Evolutionary conservation across 1,140 invertebrate genomes (phyloP), one percentile per base, ranked within the genome.

Genomic region (Drosophila pseudoobscura): DNA sequence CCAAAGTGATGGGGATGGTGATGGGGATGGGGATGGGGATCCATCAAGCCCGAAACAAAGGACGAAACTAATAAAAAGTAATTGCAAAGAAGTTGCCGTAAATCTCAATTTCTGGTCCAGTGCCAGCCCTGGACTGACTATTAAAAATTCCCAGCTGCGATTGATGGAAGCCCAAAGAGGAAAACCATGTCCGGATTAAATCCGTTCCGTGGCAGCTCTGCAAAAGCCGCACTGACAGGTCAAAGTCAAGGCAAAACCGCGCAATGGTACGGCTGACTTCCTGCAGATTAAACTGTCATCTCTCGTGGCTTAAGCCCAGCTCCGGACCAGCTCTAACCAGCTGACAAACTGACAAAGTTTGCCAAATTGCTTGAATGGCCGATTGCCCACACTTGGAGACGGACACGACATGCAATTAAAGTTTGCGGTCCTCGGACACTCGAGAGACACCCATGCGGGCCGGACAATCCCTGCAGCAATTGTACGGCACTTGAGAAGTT

Each of bases 401-500:
- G 24, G 24, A 26, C 24, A 44, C 46, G 68, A 60, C 75, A 65
- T 61, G 75, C 74, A 78, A 78, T 78, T 78, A 78, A 77, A 78
- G 58, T 77, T 77, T 77, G 66, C 45, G 74, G 75, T 61, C 17
- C 41, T 41, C 20, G 47, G 52, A 58, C 47, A 68, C 63, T 69
- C 22, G 35, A 58, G 53, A 5, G 39, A 69, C 22, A 44, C 44
- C 24, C 65, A 47, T 66, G 65, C 41, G 65, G 47, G 41, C 15
- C 39, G 65, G 1, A 29, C 54, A 53, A 71, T 71, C 17, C 65
- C 65, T 45, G 35, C 35, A 31, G 63, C 62, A 41, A 64, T 50
- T 64, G 62, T 54, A 22, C 20, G 45, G 20, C 60, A 73, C 56
- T 72, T 74, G 39, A 39, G 51, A 6, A 52, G 51, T 50, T 49